Conservation (phyloP, 2,888 invertebrate species). For the Andrena trimmerana region DNA sequence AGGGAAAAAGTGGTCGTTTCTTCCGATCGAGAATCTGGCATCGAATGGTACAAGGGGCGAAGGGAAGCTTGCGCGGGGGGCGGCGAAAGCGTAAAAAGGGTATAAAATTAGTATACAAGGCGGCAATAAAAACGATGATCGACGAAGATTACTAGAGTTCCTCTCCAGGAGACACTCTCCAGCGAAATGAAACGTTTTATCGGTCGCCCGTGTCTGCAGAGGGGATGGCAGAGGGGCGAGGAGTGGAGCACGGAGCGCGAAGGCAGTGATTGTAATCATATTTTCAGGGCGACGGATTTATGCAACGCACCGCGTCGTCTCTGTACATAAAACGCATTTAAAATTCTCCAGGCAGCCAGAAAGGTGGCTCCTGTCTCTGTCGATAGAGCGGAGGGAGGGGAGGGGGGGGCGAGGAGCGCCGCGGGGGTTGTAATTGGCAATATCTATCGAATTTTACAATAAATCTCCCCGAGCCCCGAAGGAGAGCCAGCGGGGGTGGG, state of each 20-base stretch:
- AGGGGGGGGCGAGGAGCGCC: conserved; percentile 60
- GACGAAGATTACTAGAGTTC: conserved; percentile 65
- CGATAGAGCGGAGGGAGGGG: conserved; percentile 49
- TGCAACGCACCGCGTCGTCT: conserved; percentile 75
- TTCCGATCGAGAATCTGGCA: neutral
- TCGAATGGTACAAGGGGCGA: neutral
- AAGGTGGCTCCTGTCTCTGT: conserved; percentile 61
- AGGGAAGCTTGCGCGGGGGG: neutral
- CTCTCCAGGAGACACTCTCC: conserved; percentile 47
- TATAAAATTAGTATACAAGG: conserved; percentile 60
- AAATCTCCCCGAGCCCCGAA: conserved; percentile 78
- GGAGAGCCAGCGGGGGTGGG: conserved; percentile 66
- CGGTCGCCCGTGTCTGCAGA: conserved; percentile 57
- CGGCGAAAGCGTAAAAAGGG: conserved; percentile 42
- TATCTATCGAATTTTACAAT: conserved; percentile 83
- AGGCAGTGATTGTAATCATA: conserved; percentile 77
- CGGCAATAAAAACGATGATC: conserved; percentile 67
- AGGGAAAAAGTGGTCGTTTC: too few species aligned
- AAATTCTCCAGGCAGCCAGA: conserved; percentile 73
- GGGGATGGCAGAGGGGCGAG: conserved; percentile 2
- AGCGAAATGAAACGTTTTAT: conserved; percentile 71
- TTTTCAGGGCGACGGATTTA: conserved; percentile 76
- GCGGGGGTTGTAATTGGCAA: conserved; percentile 81
- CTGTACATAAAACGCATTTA: conserved; percentile 76
- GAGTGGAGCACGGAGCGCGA: conserved; percentile 1